phyloP scores from a whole-genome alignment of 2,888 invertebrate genomes.

The Xestia sexstrigata region DNA sequence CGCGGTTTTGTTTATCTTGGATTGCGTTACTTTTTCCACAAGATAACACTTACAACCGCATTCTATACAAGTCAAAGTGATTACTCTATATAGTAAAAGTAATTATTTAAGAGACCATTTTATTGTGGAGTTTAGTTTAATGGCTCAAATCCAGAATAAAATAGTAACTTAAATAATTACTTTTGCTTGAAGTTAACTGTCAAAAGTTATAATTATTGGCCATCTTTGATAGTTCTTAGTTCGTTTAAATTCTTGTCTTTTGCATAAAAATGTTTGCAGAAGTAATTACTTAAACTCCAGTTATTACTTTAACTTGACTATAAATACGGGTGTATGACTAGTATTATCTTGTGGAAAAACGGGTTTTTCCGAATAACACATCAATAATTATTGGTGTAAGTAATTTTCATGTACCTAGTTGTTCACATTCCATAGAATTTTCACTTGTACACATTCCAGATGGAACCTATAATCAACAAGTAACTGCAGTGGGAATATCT shows the following conservation, averaged over 20 bases:
- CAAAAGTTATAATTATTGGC: no score
- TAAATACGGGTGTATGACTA: no score
- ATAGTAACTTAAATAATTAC: no score
- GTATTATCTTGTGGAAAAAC: slow-evolving; percentile 14
- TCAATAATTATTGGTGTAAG: background rate
- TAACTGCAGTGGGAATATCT: slow-evolving; percentile 48
- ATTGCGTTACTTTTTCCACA: background rate
- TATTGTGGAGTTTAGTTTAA: no score
- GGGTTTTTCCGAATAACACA: background rate
- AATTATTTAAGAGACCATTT: background rate
- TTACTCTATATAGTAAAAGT: background rate
- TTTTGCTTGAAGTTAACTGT: no score
- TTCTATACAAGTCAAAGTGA: background rate
- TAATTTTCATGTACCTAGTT: slow-evolving; percentile 5
- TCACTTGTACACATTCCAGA: background rate
- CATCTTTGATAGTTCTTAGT: no score
- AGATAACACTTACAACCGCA: background rate
- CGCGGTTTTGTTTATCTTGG: background rate
- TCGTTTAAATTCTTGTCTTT: no score
- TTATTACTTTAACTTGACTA: no score
- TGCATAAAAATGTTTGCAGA: no score
- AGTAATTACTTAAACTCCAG: no score
- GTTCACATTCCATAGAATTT: background rate
- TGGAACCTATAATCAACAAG: background rate
- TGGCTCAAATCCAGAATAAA: no score